Evolutionary conservation across 2,113 vertebrate species (phyloP).

Genomic region (Podarcis raffonei): DNA sequence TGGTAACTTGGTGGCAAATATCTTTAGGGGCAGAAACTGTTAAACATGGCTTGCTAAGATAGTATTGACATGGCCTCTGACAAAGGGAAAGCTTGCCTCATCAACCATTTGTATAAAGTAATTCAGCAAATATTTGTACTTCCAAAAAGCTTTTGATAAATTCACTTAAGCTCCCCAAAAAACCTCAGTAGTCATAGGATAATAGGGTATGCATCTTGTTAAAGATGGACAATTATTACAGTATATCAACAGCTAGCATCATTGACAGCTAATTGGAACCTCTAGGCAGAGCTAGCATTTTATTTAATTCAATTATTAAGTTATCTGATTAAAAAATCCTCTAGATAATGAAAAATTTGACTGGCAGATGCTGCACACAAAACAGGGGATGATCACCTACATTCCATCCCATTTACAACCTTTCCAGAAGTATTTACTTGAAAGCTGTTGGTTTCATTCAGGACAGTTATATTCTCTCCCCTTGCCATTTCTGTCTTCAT

Average conservation of each 20-base stretch:
- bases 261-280: neutral
- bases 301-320: neutral
- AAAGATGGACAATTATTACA: neutral
- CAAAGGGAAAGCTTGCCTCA: neutral
- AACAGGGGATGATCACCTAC: neutral
- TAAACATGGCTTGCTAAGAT: neutral
- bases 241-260: neutral
- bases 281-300: neutral
- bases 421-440: neutral
- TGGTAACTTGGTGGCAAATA: neutral
- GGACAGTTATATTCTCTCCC: neutral
- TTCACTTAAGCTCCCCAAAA: neutral
- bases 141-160: neutral
- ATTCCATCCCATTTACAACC: no score
- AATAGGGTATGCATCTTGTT: neutral
- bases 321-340: neutral
- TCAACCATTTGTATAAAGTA: neutral
- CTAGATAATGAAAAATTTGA: neutral
- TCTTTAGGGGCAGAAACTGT: neutral
- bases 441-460: neutral
- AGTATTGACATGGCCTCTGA: neutral
- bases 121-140: neutral
- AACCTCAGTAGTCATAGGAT: neutral
- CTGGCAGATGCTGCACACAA: neutral
- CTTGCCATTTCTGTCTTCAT: neutral